These are phyloP conservation scores for Platyrinchus mystaceus DNA, from an alignment of 2,797 vertebrate species.

Conservation along the genomic window DNA sequence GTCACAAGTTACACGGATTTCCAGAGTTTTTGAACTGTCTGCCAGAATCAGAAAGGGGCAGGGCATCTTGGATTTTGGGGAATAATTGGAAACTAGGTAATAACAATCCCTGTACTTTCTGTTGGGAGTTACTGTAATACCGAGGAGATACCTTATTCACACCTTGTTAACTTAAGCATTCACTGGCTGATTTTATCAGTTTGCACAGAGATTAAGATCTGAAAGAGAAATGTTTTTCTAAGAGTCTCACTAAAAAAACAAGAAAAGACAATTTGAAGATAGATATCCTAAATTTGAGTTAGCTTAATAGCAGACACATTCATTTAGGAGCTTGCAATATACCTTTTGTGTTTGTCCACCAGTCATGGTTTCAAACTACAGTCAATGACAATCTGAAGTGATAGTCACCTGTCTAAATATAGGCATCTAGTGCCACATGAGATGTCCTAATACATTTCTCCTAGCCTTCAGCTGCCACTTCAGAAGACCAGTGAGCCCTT, in stretches of 20 bases:
- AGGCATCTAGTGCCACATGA: neutral
- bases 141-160: neutral
- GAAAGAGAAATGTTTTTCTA: neutral
- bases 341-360: neutral
- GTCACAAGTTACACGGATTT: neutral
- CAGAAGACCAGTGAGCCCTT: neutral
- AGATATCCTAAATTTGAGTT: neutral
- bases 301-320: neutral
- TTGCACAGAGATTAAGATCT: neutral
- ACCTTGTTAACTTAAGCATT: neutral
- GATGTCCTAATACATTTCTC: neutral
- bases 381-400: neutral
- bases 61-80: neutral
- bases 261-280: neutral
- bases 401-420: neutral
- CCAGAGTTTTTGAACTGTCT: neutral
- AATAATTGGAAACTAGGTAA: neutral
- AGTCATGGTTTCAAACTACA: neutral
- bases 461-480: neutral
- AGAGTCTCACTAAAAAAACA: neutral
- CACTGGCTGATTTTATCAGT: neutral
- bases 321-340: neutral
- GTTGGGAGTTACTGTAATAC: neutral
- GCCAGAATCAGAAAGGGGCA: neutral
- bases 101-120: neutral